Evolutionary conservation across 2,797 vertebrate species (phyloP), one percentile per base, ranked within the genome.

Genomic region (Sebastes kiyomatsui): DNA sequence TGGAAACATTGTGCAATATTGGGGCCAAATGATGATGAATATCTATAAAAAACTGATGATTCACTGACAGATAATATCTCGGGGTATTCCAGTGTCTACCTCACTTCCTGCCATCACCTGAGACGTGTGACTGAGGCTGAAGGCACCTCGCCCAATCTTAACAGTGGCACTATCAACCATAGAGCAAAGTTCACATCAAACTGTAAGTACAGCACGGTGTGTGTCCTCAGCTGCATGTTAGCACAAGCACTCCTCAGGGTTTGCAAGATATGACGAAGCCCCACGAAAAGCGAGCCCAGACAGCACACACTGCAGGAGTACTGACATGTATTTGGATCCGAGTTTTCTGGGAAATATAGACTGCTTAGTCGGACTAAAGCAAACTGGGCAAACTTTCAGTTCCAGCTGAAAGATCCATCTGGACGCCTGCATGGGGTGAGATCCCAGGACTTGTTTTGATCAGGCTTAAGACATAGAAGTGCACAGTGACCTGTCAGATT

Each of bases 151-250:
- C 14, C 33, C n/a, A 0, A 8, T 25, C 54, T 60, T 16, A 38
- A 25, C 23, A 6, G 3, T 2, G 2, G 3, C 3, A 5, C n/a
- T 13, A 66, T 52, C 9, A 62, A 30, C 4, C 11, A 68, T 7
- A 38, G 79, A 70, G 33, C 82, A 87, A 90, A 88, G 86, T 89
- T 78, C 89, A 83, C 62, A 46, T 42, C 20, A 9, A 14, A 22
- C 33, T 72, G 22, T 12, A 72, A 23, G 14, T 22, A 6, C 68
- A 28, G 27, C 2, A 10, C 38, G 33, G 18, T 27, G 4, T 56
- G 14, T 27, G 5, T 54, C 67, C 25, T 55, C 5, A 9, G 54
- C 52, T 81, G 83, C 88, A 6, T 77, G 92, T 87, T 90, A 84
- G 80, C 65, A 90, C 93, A 92, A 32, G 86, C 65, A 59, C 22